Conservation (phyloP, 2,113 vertebrate species). For the Mesoclemmys tuberculata region DNA sequence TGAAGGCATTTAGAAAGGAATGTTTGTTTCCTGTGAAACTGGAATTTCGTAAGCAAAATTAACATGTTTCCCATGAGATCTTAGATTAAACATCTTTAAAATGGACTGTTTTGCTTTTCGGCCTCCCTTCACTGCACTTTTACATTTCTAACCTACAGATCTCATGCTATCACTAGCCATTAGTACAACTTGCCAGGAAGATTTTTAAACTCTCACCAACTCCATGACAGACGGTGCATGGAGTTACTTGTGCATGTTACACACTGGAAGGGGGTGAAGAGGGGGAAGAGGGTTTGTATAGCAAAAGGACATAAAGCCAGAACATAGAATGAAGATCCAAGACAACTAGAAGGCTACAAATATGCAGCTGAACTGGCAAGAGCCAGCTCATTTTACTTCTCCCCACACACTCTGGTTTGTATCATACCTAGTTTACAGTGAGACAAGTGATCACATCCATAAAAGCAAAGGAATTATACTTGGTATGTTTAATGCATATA, state of each 20-base stretch:
- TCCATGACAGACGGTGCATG: background rate
- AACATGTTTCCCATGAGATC: background rate
- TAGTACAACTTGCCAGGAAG: background rate
- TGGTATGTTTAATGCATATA: background rate
- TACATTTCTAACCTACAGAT: background rate
- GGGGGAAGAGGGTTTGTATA: rapidly evolving
- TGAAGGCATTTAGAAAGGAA: background rate
- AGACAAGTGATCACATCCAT: background rate
- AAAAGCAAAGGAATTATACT: background rate
- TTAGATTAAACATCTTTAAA: background rate
- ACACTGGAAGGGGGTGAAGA: background rate
- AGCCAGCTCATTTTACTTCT: background rate
- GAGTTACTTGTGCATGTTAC: background rate
- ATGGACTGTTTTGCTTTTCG: rapidly evolving
- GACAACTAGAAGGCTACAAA: background rate
- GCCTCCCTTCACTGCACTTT: rapidly evolving
- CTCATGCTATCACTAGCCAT: background rate
- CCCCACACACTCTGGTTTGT: background rate
- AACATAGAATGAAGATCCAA: background rate
- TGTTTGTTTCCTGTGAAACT: background rate
- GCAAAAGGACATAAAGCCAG: background rate
- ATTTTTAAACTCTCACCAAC: background rate
- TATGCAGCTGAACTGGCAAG: background rate
- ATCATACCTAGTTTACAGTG: background rate
- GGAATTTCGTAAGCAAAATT: background rate